These are phyloP conservation scores for Leucoraja ocellata DNA, from an alignment of 2,797 vertebrate species.

Conservation along the genomic window DNA sequence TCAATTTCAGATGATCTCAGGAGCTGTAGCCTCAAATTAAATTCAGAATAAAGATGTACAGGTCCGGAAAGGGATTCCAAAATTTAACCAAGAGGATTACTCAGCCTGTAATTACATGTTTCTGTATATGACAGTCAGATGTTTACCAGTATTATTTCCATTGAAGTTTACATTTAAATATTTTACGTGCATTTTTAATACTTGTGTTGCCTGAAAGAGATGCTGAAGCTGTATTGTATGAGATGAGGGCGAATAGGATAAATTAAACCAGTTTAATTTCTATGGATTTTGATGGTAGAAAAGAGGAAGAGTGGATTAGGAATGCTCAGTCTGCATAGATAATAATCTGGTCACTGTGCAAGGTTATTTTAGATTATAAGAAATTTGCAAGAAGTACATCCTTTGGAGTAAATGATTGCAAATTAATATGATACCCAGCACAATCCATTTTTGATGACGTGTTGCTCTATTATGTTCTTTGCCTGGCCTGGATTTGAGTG, in stretches of 20 bases:
- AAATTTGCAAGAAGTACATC: background rate
- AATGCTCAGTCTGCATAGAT: background rate
- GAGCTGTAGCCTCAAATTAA: conserved; percentile 18
- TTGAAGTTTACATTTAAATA: background rate
- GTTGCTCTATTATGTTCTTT: background rate
- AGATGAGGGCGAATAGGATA: background rate
- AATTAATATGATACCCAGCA: background rate
- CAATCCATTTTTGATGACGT: background rate
- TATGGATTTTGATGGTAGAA: background rate
- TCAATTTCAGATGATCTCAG: background rate
- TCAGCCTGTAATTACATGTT: background rate
- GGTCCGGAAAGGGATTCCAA: background rate
- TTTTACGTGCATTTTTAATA: background rate
- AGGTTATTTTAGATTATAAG: background rate
- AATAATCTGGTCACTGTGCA: background rate
- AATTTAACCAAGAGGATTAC: background rate
- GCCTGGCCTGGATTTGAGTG: background rate
- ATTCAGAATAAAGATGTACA: background rate
- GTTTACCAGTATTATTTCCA: background rate
- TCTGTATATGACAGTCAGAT: background rate
- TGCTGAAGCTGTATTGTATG: background rate
- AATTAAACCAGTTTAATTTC: background rate
- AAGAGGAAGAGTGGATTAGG: background rate
- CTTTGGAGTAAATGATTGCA: background rate
- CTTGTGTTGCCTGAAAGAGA: background rate